Evolutionary conservation across 2,113 vertebrate genomes (phyloP).

Genomic region (Lota lota): DNA sequence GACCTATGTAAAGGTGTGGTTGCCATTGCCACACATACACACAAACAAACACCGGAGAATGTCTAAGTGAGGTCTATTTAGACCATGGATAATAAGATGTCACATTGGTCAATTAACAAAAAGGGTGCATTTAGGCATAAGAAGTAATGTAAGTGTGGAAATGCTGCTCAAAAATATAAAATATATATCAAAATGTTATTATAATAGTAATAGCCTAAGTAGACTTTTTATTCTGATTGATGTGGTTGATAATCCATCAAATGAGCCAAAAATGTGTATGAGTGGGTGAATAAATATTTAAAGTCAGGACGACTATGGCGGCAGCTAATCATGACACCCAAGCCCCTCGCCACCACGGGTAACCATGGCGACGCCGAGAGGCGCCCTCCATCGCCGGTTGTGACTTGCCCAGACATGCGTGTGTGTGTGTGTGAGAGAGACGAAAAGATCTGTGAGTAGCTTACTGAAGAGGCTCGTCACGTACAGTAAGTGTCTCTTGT

Average conservation of each 20-base stretch:
- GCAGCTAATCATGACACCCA: conserved; percentile 2
- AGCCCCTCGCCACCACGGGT: conserved; percentile 18
- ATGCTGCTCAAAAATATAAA: no score
- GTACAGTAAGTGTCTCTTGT: no score
- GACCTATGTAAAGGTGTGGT: conserved; percentile 17
- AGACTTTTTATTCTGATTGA: no score
- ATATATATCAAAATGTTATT: no score
- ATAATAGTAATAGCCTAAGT: no score
- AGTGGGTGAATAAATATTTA: not conserved
- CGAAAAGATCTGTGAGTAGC: no score
- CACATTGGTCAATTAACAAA: no score
- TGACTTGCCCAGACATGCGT: conserved; percentile 7
- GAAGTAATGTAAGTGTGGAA: no score
- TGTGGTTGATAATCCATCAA: no score
- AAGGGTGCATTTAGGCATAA: no score
- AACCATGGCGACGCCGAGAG: conserved; percentile 18
- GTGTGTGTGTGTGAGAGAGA: not conserved
- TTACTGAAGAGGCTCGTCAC: no score
- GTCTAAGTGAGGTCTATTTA: not conserved
- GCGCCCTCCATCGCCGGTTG: not conserved
- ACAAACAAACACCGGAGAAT: not conserved
- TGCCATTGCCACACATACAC: conserved; percentile 1
- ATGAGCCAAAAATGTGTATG: not conserved
- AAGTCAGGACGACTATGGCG: not conserved
- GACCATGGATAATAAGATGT: not conserved